A percentile compares a stretch with the other conserved stretches of the same genome.
Conservation (phyloP, 1,140 invertebrate species). For the Aphaenogaster ashmeadi region DNA sequence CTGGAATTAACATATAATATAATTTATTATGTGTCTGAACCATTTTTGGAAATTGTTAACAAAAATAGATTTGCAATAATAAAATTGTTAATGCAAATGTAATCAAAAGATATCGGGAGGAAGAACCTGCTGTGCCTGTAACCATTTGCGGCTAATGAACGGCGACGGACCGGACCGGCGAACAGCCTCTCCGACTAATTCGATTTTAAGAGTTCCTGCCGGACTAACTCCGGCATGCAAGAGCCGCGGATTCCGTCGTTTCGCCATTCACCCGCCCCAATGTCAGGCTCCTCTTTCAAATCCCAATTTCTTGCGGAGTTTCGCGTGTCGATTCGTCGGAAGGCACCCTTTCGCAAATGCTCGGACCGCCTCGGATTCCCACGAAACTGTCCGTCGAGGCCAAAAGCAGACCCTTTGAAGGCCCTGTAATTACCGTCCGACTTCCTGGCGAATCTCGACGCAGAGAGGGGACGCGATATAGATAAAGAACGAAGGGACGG, state of each 20-base stretch:
- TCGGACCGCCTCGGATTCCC: slow-evolving; percentile 64
- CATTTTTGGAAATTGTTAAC: not conserved
- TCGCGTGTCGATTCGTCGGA: slow-evolving; percentile 51
- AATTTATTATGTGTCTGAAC: not conserved
- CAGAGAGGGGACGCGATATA: slow-evolving; percentile 58
- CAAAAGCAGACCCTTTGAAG: slow-evolving; percentile 76
- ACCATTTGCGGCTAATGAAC: slow-evolving; percentile 40
- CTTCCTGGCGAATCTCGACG: slow-evolving; percentile 69
- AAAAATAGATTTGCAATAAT: not conserved
- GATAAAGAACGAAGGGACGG: slow-evolving; percentile 58
- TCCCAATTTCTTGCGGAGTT: slow-evolving; percentile 66
- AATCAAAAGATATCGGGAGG: not conserved
- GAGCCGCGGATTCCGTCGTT: slow-evolving; percentile 39
- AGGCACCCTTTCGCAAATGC: slow-evolving; percentile 51
- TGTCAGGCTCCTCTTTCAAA: slow-evolving; percentile 55
- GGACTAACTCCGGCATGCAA: slow-evolving; percentile 8
- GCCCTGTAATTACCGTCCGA: slow-evolving; percentile 74
- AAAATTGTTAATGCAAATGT: not conserved
- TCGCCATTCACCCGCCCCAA: slow-evolving; percentile 28
- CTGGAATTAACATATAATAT: not conserved
- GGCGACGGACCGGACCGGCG: not conserved
- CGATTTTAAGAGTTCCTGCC: slow-evolving; percentile 39
- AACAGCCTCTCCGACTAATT: slow-evolving; percentile 35
- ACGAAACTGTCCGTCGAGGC: slow-evolving; percentile 73
- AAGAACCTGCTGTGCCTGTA: not conserved